Evolutionary conservation across 2,888 invertebrate genomes (phyloP).

Genomic region (Hypolimnas misippus): DNA sequence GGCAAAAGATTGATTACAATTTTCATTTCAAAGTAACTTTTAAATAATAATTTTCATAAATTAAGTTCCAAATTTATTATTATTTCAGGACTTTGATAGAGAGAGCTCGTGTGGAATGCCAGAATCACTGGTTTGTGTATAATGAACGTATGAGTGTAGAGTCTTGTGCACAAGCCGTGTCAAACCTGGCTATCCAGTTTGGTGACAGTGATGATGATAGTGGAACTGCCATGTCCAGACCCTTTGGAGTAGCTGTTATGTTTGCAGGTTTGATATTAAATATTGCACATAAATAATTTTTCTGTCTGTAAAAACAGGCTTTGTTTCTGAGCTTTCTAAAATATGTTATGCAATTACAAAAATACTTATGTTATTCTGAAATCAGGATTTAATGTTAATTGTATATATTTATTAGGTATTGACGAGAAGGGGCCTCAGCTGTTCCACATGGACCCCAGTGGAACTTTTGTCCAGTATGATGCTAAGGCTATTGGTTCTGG

Average conservation of each 20-base stretch:
- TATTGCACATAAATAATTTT: no score
- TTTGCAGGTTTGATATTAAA: slow-evolving; percentile 90
- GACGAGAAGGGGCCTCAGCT: slow-evolving; percentile 97
- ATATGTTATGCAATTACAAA: no score
- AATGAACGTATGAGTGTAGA: slow-evolving; percentile 98
- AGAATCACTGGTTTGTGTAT: slow-evolving; percentile 99
- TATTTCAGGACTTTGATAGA: slow-evolving; percentile 92
- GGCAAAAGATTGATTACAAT: no score
- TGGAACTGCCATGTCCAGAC: slow-evolving; percentile 97
- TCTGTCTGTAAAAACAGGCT: no score
- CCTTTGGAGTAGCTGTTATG: slow-evolving; percentile 99
- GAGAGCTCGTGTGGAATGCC: slow-evolving; percentile 97
- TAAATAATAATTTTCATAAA: no score
- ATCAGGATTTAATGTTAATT: no score
- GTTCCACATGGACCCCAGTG: slow-evolving; percentile 99
- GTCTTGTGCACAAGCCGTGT: slow-evolving; percentile 99
- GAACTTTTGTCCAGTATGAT: slow-evolving; percentile 98
- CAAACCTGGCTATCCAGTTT: slow-evolving; percentile 99
- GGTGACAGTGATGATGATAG: slow-evolving; percentile 99
- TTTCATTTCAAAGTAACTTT: no score
- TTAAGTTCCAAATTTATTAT: no score
- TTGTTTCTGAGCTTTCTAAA: no score
- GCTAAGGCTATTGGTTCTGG: slow-evolving; percentile 99
- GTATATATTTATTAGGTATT: slow-evolving; percentile 81
- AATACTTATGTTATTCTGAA: no score